These are phyloP conservation scores for Pristiophorus japonicus DNA, from an alignment of 2,113 vertebrate species.

Conservation along the genomic window DNA sequence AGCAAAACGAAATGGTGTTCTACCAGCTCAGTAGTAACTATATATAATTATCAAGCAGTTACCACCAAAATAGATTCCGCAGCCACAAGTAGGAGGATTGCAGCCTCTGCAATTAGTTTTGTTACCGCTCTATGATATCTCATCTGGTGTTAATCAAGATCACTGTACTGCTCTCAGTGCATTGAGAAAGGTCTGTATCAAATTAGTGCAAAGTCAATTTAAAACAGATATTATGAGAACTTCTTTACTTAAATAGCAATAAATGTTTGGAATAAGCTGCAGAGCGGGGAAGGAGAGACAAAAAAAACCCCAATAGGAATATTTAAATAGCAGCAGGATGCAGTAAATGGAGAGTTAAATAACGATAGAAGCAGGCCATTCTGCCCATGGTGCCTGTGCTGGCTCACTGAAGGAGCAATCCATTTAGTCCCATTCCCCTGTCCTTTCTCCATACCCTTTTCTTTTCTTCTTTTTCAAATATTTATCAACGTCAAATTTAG, in stretches of 20 bases:
- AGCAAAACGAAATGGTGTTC: background rate
- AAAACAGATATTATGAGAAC: background rate
- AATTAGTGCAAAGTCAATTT: background rate
- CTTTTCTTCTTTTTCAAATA: background rate
- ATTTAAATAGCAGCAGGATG: background rate
- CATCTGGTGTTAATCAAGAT: constrained; percentile 22
- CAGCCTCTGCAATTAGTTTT: background rate
- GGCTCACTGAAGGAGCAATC: background rate
- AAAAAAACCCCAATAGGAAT: background rate
- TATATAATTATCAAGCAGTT: constrained; percentile 5
- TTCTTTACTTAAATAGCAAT: constrained; percentile 2
- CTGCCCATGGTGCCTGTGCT: too few species aligned
- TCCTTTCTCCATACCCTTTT: background rate
- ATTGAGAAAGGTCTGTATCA: background rate
- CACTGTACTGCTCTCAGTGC: background rate
- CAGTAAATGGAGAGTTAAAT: background rate
- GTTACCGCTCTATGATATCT: background rate
- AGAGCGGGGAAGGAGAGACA: background rate
- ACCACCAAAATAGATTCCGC: background rate
- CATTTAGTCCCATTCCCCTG: background rate
- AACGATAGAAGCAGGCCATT: background rate
- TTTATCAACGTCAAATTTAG: background rate
- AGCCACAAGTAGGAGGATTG: background rate
- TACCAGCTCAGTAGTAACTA: background rate
- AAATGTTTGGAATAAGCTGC: background rate